phyloP scores from a whole-genome alignment of 2,888 invertebrate genomes.

The Nephrotoma appendiculata region DNA sequence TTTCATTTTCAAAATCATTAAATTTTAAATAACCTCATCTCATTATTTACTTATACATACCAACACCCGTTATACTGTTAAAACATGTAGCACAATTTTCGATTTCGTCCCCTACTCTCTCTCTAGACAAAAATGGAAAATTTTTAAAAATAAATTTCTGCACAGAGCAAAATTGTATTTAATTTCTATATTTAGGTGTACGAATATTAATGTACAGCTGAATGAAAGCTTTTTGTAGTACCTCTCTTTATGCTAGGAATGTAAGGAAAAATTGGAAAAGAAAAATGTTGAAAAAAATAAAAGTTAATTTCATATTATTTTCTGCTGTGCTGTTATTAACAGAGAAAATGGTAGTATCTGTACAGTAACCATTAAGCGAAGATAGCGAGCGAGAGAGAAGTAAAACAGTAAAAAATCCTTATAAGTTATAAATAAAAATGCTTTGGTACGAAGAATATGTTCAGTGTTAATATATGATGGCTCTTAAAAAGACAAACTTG shows the following conservation, averaged over 20 bases:
- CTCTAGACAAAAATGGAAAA: background rate
- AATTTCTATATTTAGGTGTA: background rate
- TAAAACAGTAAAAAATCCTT: background rate
- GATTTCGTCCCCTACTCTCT: background rate
- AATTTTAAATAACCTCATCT: background rate
- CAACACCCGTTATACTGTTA: background rate
- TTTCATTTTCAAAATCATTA: background rate
- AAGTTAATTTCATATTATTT: background rate
- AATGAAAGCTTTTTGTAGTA: background rate
- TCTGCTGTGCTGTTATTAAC: background rate
- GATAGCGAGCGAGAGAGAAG: background rate
- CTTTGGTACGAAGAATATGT: background rate
- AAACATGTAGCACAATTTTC: background rate
- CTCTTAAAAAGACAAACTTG: background rate
- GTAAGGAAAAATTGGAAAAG: background rate
- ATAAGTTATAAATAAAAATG: background rate
- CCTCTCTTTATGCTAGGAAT: background rate
- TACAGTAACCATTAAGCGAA: background rate
- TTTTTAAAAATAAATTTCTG: background rate
- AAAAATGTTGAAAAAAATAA: background rate
- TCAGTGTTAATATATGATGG: background rate
- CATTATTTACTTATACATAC: background rate
- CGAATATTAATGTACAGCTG: background rate
- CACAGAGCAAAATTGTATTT: background rate
- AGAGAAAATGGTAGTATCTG: background rate